phyloP scores from a whole-genome alignment of 2,113 vertebrate species.

The Antidorcas marsupialis region DNA sequence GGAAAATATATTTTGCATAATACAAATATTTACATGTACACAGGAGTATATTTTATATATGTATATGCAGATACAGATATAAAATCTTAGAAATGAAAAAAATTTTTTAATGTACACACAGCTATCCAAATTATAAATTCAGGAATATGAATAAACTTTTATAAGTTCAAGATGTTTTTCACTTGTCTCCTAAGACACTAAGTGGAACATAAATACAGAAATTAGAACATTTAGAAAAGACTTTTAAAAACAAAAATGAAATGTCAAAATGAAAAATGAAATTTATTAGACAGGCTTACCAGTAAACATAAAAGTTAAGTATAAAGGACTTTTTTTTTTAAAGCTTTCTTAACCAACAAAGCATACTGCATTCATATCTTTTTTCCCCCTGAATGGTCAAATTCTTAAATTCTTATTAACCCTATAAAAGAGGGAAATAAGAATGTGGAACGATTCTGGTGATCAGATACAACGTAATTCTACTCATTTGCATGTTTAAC shows the following conservation, averaged over 20 bases:
- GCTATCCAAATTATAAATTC: neutral
- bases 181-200: neutral
- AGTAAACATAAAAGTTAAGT: neutral
- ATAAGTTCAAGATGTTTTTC: neutral
- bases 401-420: neutral
- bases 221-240: neutral
- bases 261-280: neutral
- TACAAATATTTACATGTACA: neutral
- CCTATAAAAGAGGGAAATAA: neutral
- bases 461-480: neutral
- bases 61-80: neutral
- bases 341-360: neutral
- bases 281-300: neutral
- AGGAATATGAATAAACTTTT: neutral
- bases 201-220: neutral
- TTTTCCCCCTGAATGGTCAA: neutral
- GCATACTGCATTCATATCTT: neutral
- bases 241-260: conserved; percentile 5
- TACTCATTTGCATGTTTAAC: neutral
- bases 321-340: neutral
- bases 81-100: neutral
- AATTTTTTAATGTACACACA: neutral
- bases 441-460: neutral
- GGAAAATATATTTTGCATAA: neutral
- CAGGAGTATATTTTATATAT: neutral